phyloP scores from a whole-genome alignment of 2,797 vertebrate genomes.

The Phoeniculus purpureus region DNA sequence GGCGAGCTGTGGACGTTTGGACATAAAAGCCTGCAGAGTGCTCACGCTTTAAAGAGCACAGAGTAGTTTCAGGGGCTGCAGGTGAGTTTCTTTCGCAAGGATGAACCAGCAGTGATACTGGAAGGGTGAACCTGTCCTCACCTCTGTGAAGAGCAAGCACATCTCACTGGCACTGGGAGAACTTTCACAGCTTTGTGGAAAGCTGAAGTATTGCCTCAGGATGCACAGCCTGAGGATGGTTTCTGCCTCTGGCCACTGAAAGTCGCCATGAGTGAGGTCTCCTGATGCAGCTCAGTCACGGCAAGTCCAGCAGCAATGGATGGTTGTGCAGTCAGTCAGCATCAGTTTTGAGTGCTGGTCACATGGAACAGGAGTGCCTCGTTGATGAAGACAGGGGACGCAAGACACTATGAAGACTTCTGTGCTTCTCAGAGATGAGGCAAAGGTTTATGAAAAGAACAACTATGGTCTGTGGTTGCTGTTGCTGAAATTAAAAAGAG shows the following conservation, averaged over 20 bases:
- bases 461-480: neutral
- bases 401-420: neutral
- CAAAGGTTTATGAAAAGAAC: neutral
- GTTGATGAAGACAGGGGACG: neutral
- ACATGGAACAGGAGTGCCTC: fast-evolving
- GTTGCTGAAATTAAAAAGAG: neutral
- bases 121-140: neutral
- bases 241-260: neutral
- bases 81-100: neutral
- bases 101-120: neutral
- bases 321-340: fast-evolving
- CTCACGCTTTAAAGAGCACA: neutral
- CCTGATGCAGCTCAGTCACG: fast-evolving
- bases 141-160: fast-evolving
- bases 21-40: neutral
- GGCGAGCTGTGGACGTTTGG: neutral
- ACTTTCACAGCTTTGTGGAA: neutral
- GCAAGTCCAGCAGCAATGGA: neutral
- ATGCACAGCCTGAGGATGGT: fast-evolving
- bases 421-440: neutral
- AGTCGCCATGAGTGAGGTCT: fast-evolving
- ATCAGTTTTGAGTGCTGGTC: neutral
- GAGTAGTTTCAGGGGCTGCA: neutral
- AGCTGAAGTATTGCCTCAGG: fast-evolving
- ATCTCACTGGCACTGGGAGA: neutral